These are phyloP conservation scores for Drosophila teissieri DNA, from an alignment of 1,140 invertebrate species.

Conservation along the genomic window DNA sequence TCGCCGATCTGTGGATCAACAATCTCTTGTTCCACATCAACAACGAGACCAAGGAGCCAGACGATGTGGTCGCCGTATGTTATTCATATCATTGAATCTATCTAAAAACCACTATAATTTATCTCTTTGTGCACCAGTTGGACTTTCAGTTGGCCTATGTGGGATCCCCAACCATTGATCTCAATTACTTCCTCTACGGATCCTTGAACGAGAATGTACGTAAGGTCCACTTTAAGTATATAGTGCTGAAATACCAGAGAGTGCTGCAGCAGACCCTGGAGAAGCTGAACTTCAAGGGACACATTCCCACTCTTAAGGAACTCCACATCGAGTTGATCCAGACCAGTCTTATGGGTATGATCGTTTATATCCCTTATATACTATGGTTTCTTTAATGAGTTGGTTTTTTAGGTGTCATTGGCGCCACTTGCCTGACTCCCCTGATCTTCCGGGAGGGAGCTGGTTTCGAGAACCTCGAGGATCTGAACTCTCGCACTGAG, in stretches of 20 bases:
- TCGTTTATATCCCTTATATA: not conserved
- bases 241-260: slow-evolving; percentile 86
- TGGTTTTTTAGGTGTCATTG: slow-evolving; percentile 74
- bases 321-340: slow-evolving; percentile 79
- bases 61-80: slow-evolving; percentile 86
- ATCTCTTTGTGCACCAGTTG: slow-evolving; percentile 80
- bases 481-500: slow-evolving; percentile 70
- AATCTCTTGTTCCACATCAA: slow-evolving; percentile 88
- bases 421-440: slow-evolving; percentile 80
- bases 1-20: slow-evolving; percentile 89
- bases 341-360: slow-evolving; percentile 74
- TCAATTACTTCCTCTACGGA: slow-evolving; percentile 86
- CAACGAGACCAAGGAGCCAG: slow-evolving; percentile 85
- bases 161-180: slow-evolving; percentile 86
- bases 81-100: not conserved
- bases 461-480: slow-evolving; percentile 70
- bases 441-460: slow-evolving; percentile 72
- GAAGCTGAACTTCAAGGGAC: slow-evolving; percentile 66
- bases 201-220: slow-evolving; percentile 86
- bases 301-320: slow-evolving; percentile 78
- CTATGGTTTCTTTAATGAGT: not conserved
- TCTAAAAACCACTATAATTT: too few species aligned
- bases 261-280: slow-evolving; percentile 68
- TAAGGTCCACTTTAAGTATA: slow-evolving; percentile 85
- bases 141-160: slow-evolving; percentile 87